Evolutionary conservation across 2,888 invertebrate species (phyloP).

Genomic region (Eilema griseolum): DNA sequence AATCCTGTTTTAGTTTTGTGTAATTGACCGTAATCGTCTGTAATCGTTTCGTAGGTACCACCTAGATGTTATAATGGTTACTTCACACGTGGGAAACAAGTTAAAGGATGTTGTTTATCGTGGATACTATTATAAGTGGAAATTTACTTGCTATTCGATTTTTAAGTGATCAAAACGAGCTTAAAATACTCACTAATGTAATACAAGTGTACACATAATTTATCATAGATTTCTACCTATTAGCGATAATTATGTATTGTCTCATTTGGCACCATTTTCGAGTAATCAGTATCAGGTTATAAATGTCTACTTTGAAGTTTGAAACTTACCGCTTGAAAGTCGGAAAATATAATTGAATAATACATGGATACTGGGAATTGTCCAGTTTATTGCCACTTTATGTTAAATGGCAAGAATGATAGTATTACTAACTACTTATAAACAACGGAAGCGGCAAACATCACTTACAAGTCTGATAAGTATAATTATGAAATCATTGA

Average conservation of each 20-base stretch:
- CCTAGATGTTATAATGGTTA: conserved; percentile 63
- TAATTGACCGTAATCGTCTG: conserved; percentile 74
- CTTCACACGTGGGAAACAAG: conserved; percentile 65
- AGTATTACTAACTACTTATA: conserved; percentile 12
- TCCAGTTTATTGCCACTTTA: conserved; percentile 27
- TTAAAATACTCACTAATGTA: not conserved
- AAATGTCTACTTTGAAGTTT: conserved; percentile 8
- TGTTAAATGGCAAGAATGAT: conserved; percentile 9
- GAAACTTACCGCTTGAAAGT: conserved; percentile 12
- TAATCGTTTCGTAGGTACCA: conserved; percentile 67
- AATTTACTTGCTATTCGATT: conserved; percentile 10
- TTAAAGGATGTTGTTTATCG: conserved; percentile 45
- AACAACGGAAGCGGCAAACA: conserved; percentile 17
- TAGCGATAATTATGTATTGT: not conserved
- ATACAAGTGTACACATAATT: not conserved
- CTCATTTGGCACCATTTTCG: conserved; percentile 1
- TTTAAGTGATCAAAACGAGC: not conserved
- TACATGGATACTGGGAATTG: conserved; percentile 18
- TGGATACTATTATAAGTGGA: conserved; percentile 27
- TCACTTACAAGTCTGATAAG: conserved; percentile 12
- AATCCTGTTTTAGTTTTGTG: conserved; percentile 74
- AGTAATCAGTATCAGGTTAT: conserved; percentile 4
- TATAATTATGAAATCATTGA: conserved; percentile 1
- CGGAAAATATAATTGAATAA: conserved; percentile 18
- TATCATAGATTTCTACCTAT: not conserved